These are phyloP conservation scores for Tenualosa thibaudeaui DNA, from an alignment of 2,797 vertebrate species.

Conservation along the genomic window DNA sequence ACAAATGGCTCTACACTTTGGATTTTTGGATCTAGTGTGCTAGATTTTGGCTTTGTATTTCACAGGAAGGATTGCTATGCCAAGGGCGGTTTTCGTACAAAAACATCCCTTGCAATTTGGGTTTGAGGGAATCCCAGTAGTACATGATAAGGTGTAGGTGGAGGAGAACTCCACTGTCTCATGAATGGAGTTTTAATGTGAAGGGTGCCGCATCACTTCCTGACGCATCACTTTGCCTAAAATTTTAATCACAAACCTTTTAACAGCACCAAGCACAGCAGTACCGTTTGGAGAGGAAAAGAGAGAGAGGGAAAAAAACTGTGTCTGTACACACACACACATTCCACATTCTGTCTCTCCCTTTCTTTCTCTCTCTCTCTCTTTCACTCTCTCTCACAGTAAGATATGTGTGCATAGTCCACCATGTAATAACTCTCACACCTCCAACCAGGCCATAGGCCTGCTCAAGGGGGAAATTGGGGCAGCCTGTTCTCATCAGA, in stretches of 20 bases:
- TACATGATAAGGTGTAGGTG: not conserved
- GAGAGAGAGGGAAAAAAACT: not conserved
- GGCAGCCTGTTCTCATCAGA: conserved; percentile 49
- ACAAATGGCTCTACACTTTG: not conserved
- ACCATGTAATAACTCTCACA: too few relatives aligned
- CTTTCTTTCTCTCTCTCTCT: too few relatives aligned
- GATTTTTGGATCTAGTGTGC: not conserved
- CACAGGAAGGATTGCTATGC: not conserved
- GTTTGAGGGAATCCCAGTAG: not conserved
- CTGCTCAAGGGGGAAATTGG: conserved; percentile 53
- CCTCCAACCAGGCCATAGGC: too few relatives aligned
- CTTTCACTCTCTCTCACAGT: too few relatives aligned
- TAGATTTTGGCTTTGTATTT: not conserved
- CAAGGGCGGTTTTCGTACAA: not conserved
- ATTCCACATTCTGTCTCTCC: too few relatives aligned
- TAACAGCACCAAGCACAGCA: conserved; percentile 63
- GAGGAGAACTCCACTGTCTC: not conserved
- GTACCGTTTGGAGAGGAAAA: conserved; percentile 39
- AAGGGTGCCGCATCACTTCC: conserved; percentile 61
- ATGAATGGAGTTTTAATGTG: conserved; percentile 64
- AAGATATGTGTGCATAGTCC: too few relatives aligned
- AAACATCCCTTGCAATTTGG: not conserved
- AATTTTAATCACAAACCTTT: conserved; percentile 78
- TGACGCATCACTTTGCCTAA: conserved; percentile 62
- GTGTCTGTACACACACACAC: too few relatives aligned